These are phyloP conservation scores for Columba guinea DNA, from an alignment of 2,797 vertebrate species.

Conservation along the genomic window DNA sequence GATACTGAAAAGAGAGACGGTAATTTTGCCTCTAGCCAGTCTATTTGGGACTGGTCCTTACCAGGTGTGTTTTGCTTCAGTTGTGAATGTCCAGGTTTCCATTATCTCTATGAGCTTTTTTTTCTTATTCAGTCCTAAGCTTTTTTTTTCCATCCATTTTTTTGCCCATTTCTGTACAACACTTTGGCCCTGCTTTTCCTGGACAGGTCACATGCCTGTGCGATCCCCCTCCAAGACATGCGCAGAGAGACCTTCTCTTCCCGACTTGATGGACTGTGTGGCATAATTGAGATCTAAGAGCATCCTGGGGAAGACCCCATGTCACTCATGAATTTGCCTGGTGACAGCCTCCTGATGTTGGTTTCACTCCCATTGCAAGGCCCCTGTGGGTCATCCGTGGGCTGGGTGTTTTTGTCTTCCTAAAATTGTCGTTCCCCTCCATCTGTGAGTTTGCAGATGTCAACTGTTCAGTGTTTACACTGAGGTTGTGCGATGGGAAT, in stretches of 20 bases:
- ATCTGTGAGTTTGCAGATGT: constrained; percentile 10
- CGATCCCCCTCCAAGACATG: fast-evolving
- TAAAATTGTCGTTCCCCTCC: neutral
- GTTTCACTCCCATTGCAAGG: neutral
- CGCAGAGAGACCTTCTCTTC: neutral
- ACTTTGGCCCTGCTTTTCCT: neutral
- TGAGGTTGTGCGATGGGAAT: neutral
- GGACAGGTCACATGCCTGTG: neutral
- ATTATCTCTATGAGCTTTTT: neutral
- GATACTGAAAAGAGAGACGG: constrained; percentile 37
- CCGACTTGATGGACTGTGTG: fast-evolving
- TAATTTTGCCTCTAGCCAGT: constrained; percentile 42
- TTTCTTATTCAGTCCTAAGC: neutral
- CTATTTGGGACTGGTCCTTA: constrained; percentile 40
- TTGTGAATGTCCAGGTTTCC: neutral
- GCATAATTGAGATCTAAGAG: neutral
- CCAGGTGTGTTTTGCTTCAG: constrained; percentile 11
- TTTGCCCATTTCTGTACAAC: neutral
- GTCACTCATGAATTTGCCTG: neutral
- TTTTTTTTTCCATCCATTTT: neutral
- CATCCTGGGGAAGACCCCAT: neutral
- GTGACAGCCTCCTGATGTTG: neutral
- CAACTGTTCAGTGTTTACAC: neutral
- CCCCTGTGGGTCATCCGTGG: neutral
- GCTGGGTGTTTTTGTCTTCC: constrained; percentile 7